Conservation (phyloP, 2,797 vertebrate genomes). For the Anniella stebbinsi region DNA sequence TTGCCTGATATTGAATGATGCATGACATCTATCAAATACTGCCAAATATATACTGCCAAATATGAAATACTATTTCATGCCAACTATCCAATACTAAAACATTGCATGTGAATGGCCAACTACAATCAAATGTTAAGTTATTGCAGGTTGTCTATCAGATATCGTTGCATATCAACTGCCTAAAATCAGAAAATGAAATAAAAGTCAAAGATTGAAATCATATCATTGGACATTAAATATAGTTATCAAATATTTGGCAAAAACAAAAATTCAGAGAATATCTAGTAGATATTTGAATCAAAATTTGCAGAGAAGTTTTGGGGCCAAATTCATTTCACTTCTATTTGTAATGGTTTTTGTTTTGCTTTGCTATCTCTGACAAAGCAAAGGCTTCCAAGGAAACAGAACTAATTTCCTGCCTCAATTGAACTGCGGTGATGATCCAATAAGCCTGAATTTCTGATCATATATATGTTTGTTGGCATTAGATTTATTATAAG, state of each 20-base stretch:
- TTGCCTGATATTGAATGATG: not conserved
- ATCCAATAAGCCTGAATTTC: conserved; percentile 67
- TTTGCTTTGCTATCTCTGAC: not conserved
- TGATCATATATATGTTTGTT: conserved; percentile 43
- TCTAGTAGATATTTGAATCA: not conserved
- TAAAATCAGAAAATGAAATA: conserved; percentile 1
- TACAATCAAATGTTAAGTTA: not conserved
- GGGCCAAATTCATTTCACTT: not conserved
- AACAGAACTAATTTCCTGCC: not conserved
- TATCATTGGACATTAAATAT: not conserved
- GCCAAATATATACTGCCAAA: not conserved
- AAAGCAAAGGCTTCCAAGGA: not conserved
- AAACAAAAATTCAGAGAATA: not conserved
- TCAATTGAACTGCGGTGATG: conserved; percentile 50
- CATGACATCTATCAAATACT: not conserved
- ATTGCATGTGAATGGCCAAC: not conserved
- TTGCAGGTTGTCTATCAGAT: not conserved
- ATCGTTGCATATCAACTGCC: not conserved
- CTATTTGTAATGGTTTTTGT: not conserved
- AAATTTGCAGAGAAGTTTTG: not conserved
- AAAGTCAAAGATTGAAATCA: not conserved
- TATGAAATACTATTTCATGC: not conserved
- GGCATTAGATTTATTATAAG: conserved; percentile 59
- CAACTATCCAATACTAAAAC: not conserved
- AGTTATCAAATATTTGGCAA: not conserved